phyloP scores from a whole-genome alignment of 1,140 invertebrate species.

The Danaus plexippus region DNA sequence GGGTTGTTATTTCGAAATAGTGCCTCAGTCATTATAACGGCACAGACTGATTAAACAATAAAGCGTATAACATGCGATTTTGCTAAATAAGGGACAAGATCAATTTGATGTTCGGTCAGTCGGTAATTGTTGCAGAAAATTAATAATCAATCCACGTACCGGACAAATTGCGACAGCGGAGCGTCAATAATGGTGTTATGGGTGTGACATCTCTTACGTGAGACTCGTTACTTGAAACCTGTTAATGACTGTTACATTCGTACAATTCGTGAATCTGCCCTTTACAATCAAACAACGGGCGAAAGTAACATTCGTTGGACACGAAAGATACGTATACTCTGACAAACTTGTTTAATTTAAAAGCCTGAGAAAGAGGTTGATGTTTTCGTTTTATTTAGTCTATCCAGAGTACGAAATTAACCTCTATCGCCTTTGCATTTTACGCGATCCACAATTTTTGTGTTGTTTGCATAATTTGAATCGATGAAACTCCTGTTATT shows the following conservation, averaged over 20 bases:
- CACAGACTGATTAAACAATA: too few species aligned
- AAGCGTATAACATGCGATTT: constrained; percentile 17
- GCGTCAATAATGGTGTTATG: constrained; percentile 33
- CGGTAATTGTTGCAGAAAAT: constrained; percentile 48
- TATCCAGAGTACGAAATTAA: too few species aligned
- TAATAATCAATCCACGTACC: constrained; percentile 57
- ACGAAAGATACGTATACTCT: too few species aligned
- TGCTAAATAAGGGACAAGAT: constrained; percentile 50
- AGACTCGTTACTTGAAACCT: constrained; percentile 7
- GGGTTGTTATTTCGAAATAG: too few species aligned
- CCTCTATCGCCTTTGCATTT: too few species aligned
- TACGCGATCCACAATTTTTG: constrained; percentile 16
- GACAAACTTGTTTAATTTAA: too few species aligned
- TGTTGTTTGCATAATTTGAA: constrained; percentile 46
- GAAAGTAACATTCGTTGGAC: too few species aligned
- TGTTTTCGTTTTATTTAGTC: too few species aligned
- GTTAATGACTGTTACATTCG: background rate
- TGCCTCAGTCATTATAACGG: too few species aligned
- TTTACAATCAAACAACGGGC: too few species aligned
- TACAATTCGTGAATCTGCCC: background rate
- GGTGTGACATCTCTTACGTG: constrained; percentile 39
- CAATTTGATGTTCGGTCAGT: constrained; percentile 45
- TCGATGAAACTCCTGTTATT: constrained; percentile 54
- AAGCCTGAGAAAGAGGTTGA: too few species aligned
- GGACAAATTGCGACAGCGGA: constrained; percentile 57